Percentiles rank a stretch among this genome's conserved stretches.
Conservation (phyloP, 2,888 invertebrate species). For the Autographa gamma region DNA sequence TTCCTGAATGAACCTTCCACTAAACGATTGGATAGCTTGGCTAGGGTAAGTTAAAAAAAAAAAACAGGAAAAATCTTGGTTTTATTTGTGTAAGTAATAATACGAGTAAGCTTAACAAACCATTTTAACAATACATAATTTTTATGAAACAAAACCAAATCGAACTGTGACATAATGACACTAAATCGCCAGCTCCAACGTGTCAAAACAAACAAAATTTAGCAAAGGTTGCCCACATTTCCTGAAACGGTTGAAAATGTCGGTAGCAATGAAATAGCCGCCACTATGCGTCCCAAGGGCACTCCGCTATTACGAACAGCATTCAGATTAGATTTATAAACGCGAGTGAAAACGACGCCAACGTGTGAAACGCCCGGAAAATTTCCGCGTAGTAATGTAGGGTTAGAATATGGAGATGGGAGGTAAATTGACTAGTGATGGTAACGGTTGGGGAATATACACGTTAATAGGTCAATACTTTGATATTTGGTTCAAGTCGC, state of each 20-base stretch:
- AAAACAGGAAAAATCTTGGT: too few species aligned
- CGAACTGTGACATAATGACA: not conserved
- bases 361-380: slow-evolving; percentile 43
- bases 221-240: slow-evolving; percentile 19
- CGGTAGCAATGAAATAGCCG: slow-evolving; percentile 50
- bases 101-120: too few species aligned
- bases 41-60: too few species aligned
- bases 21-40: too few species aligned
- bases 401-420: not conserved
- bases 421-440: not conserved
- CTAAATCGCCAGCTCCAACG: not conserved
- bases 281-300: slow-evolving; percentile 59
- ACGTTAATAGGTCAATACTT: too few species aligned
- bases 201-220: slow-evolving; percentile 15
- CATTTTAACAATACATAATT: too few species aligned
- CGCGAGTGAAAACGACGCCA: slow-evolving; percentile 47
- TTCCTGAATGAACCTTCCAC: too few species aligned
- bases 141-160: too few species aligned
- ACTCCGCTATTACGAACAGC: slow-evolving; percentile 59
- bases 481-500: too few species aligned
- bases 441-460: too few species aligned
- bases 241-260: slow-evolving; percentile 19
- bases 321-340: slow-evolving; percentile 69
- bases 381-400: slow-evolving; percentile 21
- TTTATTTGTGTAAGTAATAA: too few species aligned